Conservation (phyloP, 2,888 invertebrate species). For the Marasmarcha lunaedactyla region DNA sequence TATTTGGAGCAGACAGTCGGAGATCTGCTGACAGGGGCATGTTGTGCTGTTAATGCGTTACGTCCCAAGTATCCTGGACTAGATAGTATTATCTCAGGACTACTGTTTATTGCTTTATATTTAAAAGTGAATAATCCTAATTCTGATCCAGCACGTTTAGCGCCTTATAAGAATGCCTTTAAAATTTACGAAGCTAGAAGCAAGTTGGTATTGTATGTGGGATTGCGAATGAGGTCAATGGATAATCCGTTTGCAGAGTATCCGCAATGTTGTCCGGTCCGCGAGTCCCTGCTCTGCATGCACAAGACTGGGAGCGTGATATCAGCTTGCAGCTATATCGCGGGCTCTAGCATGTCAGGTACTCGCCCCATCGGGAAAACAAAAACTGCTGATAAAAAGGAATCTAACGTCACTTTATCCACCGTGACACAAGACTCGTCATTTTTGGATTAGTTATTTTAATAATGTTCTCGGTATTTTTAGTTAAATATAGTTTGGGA, state of each 20-base stretch:
- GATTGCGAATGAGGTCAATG: conserved; percentile 54
- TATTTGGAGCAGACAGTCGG: conserved; percentile 73
- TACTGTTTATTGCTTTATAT: conserved; percentile 66
- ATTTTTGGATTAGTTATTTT: no score
- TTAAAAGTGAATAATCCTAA: conserved; percentile 65
- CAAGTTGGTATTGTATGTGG: conserved; percentile 41
- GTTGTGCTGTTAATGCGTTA: conserved; percentile 55
- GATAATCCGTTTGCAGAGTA: conserved; percentile 70
- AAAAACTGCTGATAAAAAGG: no score
- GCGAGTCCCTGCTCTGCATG: not conserved
- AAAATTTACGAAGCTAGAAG: conserved; percentile 40
- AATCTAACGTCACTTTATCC: no score
- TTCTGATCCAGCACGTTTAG: conserved; percentile 22
- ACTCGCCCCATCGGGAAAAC: no score
- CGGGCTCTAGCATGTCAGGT: not conserved
- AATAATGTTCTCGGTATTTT: no score
- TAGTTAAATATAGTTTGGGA: no score
- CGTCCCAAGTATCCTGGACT: conserved; percentile 74
- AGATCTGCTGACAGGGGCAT: conserved; percentile 60
- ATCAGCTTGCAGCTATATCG: not conserved
- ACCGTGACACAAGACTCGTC: no score
- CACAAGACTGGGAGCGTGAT: not conserved
- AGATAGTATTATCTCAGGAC: conserved; percentile 53
- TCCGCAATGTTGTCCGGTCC: conserved; percentile 29
- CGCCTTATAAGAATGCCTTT: conserved; percentile 41